A percentile compares a stretch with the other conserved stretches of the same genome.
Conservation (phyloP, 2,797 vertebrate genomes). For the Sebastes cheni region DNA sequence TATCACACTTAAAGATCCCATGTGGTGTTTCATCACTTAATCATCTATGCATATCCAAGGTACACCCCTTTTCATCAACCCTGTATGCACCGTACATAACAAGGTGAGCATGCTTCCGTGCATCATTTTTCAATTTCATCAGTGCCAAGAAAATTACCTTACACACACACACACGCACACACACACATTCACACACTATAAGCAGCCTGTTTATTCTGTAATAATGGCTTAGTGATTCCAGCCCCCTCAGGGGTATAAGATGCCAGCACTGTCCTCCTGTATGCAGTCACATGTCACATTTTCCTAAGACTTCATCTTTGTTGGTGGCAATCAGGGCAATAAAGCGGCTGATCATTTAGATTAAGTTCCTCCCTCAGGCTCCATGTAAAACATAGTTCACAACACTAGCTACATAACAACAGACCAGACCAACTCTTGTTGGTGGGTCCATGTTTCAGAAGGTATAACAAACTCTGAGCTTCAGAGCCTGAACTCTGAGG, state of each 20-base stretch:
- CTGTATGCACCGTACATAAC: neutral
- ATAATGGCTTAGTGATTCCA: conserved; percentile 8
- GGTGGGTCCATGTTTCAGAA: too few relatives aligned
- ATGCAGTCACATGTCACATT: neutral
- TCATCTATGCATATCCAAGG: neutral
- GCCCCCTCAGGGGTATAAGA: neutral
- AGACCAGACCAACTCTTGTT: neutral
- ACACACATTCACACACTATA: neutral
- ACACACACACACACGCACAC: neutral
- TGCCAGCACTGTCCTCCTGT: neutral
- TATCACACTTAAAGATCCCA: conserved; percentile 2
- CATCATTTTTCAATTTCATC: conserved; percentile 35
- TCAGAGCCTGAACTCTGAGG: too few relatives aligned
- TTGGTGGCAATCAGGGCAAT: neutral
- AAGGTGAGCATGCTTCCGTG: conserved; percentile 23
- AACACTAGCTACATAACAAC: neutral
- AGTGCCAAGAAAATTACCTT: conserved; percentile 24
- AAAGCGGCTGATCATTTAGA: neutral
- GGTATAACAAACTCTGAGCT: too few relatives aligned
- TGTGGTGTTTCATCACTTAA: conserved; percentile 9
- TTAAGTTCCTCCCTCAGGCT: neutral
- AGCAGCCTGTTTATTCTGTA: conserved; percentile 16
- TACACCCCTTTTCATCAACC: conserved; percentile 10
- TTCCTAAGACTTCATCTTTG: neutral
- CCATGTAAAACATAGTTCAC: neutral